These are phyloP conservation scores for Allobates femoralis DNA, from an alignment of 2,797 vertebrate genomes.

Conservation along the genomic window DNA sequence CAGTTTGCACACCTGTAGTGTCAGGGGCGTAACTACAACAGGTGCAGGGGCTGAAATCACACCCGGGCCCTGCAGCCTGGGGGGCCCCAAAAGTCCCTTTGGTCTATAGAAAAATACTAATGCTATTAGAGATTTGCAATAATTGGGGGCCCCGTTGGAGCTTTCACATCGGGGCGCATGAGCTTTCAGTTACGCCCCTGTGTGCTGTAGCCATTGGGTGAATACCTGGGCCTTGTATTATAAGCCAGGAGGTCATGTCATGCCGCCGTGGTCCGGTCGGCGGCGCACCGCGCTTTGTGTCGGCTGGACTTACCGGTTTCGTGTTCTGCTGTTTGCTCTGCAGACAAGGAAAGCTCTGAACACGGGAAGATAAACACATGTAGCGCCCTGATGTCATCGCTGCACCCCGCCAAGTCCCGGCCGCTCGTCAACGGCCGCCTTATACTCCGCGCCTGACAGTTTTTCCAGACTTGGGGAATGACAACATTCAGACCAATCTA, in stretches of 20 bases:
- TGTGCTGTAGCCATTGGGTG: neutral
- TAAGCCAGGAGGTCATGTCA: neutral
- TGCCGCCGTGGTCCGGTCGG: neutral
- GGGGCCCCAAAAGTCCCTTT: no score
- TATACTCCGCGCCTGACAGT: slow-evolving; percentile 1
- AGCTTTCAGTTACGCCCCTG: no score
- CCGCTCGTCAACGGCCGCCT: neutral
- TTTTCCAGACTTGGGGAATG: neutral
- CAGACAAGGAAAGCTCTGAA: slow-evolving; percentile 26
- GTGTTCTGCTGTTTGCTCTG: slow-evolving; percentile 9
- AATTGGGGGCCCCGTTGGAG: no score
- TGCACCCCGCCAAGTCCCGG: neutral
- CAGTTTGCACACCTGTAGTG: neutral
- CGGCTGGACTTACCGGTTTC: no score
- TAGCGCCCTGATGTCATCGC: slow-evolving; percentile 6
- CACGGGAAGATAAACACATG: slow-evolving; percentile 12
- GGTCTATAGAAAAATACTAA: no score
- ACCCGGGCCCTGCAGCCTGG: no score
- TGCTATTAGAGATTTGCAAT: no score
- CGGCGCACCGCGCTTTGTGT: no score
- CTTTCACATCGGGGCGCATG: no score
- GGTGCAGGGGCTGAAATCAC: no score
- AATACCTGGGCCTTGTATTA: neutral
- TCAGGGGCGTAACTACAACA: no score
- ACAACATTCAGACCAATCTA: neutral